Evolutionary conservation across 2,888 invertebrate genomes (phyloP), one percentile per base, ranked within the genome.

Genomic region (Dysmachus trigonus): DNA sequence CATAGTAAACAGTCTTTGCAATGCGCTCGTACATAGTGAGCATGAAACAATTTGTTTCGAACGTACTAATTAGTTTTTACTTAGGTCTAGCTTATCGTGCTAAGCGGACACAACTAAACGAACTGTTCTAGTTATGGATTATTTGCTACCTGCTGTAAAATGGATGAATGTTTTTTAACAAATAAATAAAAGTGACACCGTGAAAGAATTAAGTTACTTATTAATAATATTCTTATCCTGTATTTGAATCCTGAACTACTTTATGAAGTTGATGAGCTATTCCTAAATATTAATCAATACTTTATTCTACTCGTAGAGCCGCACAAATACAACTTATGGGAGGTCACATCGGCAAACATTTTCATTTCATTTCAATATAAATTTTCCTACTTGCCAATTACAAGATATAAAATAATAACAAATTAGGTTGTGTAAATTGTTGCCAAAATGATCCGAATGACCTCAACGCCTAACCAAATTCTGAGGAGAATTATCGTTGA

Each of bases 1-100:
- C 41, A 79, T 51, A 47, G 27, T 79, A 47, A 79, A 79, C 79
- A 79, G 79, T 79, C 79, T 79, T 79, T 41, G 22, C 51, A 47
- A 30, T 79, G 79, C 79, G 79, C 47, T 47, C 51, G 30, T 51
- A 47, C 47, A 10, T 79, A 51, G 22, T 47, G 79, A 79, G 79
- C 51, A 51, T 47, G 47, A 79, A 79, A 41, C 47, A 79, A 79
- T 35, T 76, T 13, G 27, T 76, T 33, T 33, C 38, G 35, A 76
- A 76, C 76, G 76, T 76, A 76, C 76, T 22, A 38, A 76, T 35
- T 35, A 76, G 8, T 76, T 18, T n/a, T 41, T 79, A 51, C 79
- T 79, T 79, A 79, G 30, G 30, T 30, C 47, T 79, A 79, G 38
- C 79, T 47, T 79, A 79, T 30, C 41, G 27, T 30, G 47, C 22